A percentile compares a stretch with the other conserved stretches of the same genome.
Conservation (phyloP, 1,140 invertebrate genomes). For the Pseudoatta argentina region DNA sequence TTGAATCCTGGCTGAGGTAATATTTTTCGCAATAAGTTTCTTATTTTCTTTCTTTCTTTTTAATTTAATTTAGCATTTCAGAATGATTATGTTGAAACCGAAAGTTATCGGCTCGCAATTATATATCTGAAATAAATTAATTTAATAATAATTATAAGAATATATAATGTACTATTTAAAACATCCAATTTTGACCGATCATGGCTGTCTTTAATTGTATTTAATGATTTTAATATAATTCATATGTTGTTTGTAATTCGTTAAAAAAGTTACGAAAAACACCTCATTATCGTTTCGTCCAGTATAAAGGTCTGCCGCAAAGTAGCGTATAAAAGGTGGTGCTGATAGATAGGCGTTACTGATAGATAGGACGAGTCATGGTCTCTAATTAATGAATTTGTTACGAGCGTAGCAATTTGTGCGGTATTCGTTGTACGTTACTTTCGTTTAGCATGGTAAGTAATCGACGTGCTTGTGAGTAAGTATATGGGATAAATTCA, state of each 20-base stretch:
- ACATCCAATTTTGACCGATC: too few relatives aligned
- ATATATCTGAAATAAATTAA: too few relatives aligned
- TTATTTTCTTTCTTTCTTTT: too few relatives aligned
- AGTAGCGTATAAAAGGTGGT: slow-evolving; percentile 57
- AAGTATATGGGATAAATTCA: slow-evolving; percentile 45
- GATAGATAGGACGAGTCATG: slow-evolving; percentile 67
- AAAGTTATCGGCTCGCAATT: too few relatives aligned
- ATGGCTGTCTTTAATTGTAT: too few relatives aligned
- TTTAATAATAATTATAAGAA: too few relatives aligned
- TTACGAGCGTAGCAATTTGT: slow-evolving; percentile 67
- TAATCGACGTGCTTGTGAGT: slow-evolving; percentile 6
- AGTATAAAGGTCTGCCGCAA: slow-evolving; percentile 43
- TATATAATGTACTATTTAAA: too few relatives aligned
- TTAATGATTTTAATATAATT: slow-evolving; percentile 8
- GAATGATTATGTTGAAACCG: too few relatives aligned
- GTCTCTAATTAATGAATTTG: slow-evolving; percentile 71
- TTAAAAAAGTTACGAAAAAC: slow-evolving; percentile 37
- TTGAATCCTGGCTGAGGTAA: too few relatives aligned
- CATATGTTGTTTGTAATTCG: slow-evolving; percentile 26
- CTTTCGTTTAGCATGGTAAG: slow-evolving; percentile 60
- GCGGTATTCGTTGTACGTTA: slow-evolving; percentile 56
- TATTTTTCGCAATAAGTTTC: too few relatives aligned
- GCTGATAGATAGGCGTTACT: slow-evolving; percentile 50
- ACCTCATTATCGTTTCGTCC: slow-evolving; percentile 43
- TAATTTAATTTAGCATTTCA: too few relatives aligned